phyloP scores from a whole-genome alignment of 2,888 invertebrate genomes.

The Nomada fabriciana region DNA sequence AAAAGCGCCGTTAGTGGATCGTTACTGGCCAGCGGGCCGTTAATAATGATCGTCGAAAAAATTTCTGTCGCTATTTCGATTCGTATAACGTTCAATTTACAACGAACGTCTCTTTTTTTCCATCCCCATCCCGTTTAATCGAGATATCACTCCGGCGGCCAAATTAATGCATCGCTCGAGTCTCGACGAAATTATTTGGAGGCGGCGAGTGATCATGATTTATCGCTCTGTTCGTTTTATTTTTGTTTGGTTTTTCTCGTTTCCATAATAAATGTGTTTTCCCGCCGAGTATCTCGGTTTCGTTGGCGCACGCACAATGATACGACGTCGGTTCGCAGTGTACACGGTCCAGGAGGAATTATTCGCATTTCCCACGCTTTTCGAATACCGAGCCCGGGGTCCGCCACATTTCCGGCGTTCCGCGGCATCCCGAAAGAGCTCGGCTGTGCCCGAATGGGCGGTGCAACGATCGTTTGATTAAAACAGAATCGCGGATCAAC shows the following conservation, averaged over 20 bases:
- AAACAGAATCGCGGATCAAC: not conserved
- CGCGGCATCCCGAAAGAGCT: not conserved
- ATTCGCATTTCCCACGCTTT: not conserved
- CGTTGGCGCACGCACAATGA: not conserved
- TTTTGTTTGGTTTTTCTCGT: not conserved
- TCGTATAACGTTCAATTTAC: slow-evolving; percentile 17
- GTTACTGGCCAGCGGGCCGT: not conserved
- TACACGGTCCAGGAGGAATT: not conserved
- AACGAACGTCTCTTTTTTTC: not conserved
- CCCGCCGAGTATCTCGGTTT: not conserved
- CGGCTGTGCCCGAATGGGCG: not conserved
- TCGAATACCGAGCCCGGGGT: not conserved
- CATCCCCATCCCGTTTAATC: not conserved
- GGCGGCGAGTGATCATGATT: not conserved
- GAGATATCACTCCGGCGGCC: slow-evolving; percentile 5
- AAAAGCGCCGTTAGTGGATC: not conserved
- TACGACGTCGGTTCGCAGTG: not conserved
- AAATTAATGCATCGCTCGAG: slow-evolving; percentile 12
- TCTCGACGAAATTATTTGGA: too few relatives aligned
- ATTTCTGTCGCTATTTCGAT: slow-evolving; percentile 2
- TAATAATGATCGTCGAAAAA: slow-evolving; percentile 12
- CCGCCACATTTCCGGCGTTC: not conserved
- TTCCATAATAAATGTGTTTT: not conserved
- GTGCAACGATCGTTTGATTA: not conserved
- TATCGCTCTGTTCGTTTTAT: not conserved